Percentiles rank a stretch among this genome's conserved stretches.
Evolutionary conservation across 2,888 invertebrate genomes (phyloP).

Genomic region (Diadromus collaris): DNA sequence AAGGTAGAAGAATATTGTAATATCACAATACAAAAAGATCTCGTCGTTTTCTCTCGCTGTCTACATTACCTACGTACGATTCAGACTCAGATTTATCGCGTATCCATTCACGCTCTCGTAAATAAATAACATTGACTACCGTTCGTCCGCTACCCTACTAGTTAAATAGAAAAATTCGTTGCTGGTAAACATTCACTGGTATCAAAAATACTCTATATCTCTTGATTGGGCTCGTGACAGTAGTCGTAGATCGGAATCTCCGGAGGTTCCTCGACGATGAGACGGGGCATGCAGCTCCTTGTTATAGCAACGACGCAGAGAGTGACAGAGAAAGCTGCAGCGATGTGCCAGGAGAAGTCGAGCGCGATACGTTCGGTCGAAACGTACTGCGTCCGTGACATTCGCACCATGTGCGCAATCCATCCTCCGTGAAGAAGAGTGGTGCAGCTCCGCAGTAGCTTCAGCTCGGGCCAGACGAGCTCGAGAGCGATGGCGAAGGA

Average conservation of each 20-base stretch:
- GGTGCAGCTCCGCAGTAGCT: conserved; percentile 70
- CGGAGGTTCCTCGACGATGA: conserved; percentile 70
- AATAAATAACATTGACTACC: conserved; percentile 29
- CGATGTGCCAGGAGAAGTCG: conserved; percentile 76
- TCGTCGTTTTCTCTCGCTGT: conserved; percentile 19
- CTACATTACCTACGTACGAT: conserved; percentile 10
- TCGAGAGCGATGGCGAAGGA: conserved; percentile 71
- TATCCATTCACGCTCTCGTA: background rate
- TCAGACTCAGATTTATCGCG: conserved; percentile 46
- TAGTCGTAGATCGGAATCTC: conserved; percentile 76
- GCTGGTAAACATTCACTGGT: conserved; percentile 7
- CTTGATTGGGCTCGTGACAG: conserved; percentile 66
- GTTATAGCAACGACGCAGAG: conserved; percentile 72
- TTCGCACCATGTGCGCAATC: conserved; percentile 75
- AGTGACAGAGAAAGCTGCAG: conserved; percentile 73
- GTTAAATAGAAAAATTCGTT: conserved; percentile 36
- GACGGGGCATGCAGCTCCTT: conserved; percentile 70
- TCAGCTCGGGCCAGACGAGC: conserved; percentile 75
- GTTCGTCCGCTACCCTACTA: background rate
- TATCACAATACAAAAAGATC: conserved; percentile 58
- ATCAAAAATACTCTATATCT: conserved; percentile 55
- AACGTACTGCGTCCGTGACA: conserved; percentile 60
- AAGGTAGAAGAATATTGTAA: conserved; percentile 55
- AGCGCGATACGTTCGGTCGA: conserved; percentile 65
- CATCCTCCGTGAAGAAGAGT: conserved; percentile 75